Evolutionary conservation across 2,888 invertebrate species (phyloP), one percentile per base, ranked within the genome.

Genomic region (Zaprionus bogoriensis): DNA sequence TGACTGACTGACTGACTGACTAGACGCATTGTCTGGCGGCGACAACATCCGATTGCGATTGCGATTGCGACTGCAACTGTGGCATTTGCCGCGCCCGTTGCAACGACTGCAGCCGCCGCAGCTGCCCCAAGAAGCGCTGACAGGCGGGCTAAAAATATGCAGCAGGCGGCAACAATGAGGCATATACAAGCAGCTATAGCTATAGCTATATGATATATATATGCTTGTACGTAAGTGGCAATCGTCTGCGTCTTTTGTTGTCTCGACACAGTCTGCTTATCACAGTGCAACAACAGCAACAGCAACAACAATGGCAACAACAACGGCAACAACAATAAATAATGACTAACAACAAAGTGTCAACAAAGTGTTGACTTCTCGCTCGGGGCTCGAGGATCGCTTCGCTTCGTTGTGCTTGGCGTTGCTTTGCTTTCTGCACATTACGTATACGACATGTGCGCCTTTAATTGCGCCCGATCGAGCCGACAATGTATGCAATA

Each of bases 261-360:
- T 87, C 86, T 85, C 87, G 86, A 78, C 67, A 74, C 76, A 79
- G 87, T 86, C 87, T 87, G 81, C 87, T 83, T 87, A 82, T 85
- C 85, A 73, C 83, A 36, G 7, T 3, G 9, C 32, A 36, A 36
- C 32, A 67, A 41, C 58, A 68, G 17, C 67, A 45, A 47, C 48
- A 67, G 30, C 36, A 63, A 39, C 50, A 52, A 27, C 51, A 61
- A 65, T 47, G 53, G 47, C 27, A 78, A 74, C 70, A 72, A 45
- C 68, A 72, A 77, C 45, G 54, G 39, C 57, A 52, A 38, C 55
- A 52, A 45, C 59, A 63, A 69, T 62, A 62, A 68, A 77, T 70
- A 82, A 78, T 68, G 73, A 71, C 79, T 75, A 79, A 75, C 70
- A 72, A 42, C 68, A 73, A 82, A 81, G 64, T 66, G 67, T 69